These are phyloP conservation scores for Ypsolopha scabrella DNA, from an alignment of 2,888 invertebrate species.

Conservation along the genomic window DNA sequence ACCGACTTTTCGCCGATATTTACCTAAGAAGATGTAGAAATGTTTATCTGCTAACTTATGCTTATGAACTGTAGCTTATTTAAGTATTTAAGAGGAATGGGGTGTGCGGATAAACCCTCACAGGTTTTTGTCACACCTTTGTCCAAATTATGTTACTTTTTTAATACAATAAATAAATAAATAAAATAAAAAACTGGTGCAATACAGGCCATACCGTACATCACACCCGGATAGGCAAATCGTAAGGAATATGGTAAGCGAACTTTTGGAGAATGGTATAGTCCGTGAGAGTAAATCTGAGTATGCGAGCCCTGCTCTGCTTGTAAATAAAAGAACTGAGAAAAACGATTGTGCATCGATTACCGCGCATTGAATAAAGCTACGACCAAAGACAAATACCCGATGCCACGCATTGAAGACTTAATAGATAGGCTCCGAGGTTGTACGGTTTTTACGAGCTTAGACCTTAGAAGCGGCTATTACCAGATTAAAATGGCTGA, in stretches of 20 bases:
- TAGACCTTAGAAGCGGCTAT: conserved; percentile 8
- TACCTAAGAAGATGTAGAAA: too few species aligned
- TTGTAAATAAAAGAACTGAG: neutral
- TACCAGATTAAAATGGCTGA: neutral
- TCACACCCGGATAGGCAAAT: conserved; percentile 5
- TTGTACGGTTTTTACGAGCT: neutral
- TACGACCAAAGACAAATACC: conserved; percentile 9
- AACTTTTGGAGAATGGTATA: conserved; percentile 15
- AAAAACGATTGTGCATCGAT: conserved; percentile 8
- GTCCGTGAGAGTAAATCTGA: conserved; percentile 12
- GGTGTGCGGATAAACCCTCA: too few species aligned
- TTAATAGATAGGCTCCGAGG: conserved; percentile 8
- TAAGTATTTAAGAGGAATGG: too few species aligned
- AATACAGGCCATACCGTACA: conserved; percentile 11
- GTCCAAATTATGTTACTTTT: too few species aligned
- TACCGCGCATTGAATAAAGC: conserved; percentile 9
- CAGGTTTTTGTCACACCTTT: too few species aligned
- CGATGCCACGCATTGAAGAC: conserved; percentile 9
- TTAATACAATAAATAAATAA: too few species aligned
- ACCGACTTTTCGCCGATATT: too few species aligned
- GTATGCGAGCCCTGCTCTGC: conserved; percentile 5
- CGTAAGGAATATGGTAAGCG: conserved; percentile 13
- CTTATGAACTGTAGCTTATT: too few species aligned
- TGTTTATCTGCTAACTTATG: too few species aligned
- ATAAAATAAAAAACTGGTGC: too few species aligned